Evolutionary conservation across 2,113 vertebrate genomes (phyloP).

Genomic region (Delphinapterus leucas): DNA sequence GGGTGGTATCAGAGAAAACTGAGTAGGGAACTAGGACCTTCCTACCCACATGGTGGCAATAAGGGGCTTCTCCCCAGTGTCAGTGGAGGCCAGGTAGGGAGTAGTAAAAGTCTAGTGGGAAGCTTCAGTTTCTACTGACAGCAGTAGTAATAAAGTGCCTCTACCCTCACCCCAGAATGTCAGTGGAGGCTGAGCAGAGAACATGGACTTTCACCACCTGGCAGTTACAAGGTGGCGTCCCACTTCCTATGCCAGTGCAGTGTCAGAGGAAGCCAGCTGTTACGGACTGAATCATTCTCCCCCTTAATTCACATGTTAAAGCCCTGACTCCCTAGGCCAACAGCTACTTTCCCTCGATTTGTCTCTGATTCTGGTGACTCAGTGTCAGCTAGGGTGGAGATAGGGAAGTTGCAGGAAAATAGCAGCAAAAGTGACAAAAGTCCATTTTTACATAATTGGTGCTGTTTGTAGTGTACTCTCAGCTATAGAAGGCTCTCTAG

Average conservation of each 20-base stretch:
- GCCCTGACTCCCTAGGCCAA: neutral
- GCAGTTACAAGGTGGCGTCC: neutral
- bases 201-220: accelerated
- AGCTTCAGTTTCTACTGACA: neutral
- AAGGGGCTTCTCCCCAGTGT: neutral
- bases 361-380: neutral
- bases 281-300: neutral
- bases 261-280: neutral
- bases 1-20: neutral
- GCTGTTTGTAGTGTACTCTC: neutral
- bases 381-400: neutral
- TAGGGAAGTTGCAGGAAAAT: neutral
- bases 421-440: neutral
- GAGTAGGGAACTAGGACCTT: neutral
- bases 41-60: neutral
- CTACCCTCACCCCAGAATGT: neutral
- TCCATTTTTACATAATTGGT: neutral
- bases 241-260: neutral
- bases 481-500: neutral
- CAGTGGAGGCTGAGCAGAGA: neutral
- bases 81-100: neutral
- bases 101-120: neutral
- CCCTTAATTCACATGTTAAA: neutral
- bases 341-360: neutral
- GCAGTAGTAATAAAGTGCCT: neutral